Percentiles rank a stretch among this genome's conserved stretches.
Conservation (phyloP, 2,888 invertebrate genomes). For the Hecatera dysodea region DNA sequence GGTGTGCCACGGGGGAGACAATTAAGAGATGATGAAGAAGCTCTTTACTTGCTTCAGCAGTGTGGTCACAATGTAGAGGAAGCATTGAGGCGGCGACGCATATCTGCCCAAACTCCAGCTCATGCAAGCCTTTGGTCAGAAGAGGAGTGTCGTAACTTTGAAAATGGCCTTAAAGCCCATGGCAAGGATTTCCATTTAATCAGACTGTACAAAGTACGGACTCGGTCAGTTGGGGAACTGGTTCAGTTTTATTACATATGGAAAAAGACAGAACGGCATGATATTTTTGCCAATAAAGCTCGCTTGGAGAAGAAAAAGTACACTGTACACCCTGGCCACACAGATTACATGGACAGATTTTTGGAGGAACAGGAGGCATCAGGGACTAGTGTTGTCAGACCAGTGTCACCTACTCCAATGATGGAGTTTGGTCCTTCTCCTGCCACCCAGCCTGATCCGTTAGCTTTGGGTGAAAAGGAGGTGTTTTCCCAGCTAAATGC, state of each 20-base stretch:
- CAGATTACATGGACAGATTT: constrained; percentile 98
- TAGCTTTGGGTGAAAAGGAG: constrained; percentile 88
- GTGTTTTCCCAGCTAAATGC: constrained; percentile 87
- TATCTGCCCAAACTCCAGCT: constrained; percentile 93
- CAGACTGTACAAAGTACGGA: constrained; percentile 97
- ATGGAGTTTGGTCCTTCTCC: constrained; percentile 86
- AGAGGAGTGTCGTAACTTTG: constrained; percentile 99
- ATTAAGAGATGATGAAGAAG: constrained; percentile 96
- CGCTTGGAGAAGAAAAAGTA: constrained; percentile 98
- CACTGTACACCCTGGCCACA: constrained; percentile 97
- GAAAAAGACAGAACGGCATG: constrained; percentile 99
- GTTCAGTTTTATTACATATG: constrained; percentile 99
- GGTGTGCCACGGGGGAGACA: constrained; percentile 94
- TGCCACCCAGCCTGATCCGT: constrained; percentile 85
- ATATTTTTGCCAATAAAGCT: constrained; percentile 96
- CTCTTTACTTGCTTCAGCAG: constrained; percentile 96
- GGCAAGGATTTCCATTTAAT: constrained; percentile 99
- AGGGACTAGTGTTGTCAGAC: constrained; percentile 90
- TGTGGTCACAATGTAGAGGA: constrained; percentile 99
- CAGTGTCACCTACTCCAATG: constrained; percentile 92
- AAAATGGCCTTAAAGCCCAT: constrained; percentile 97
- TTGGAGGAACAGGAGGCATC: constrained; percentile 96
- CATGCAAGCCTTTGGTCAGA: constrained; percentile 98
- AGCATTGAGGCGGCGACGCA: constrained; percentile 95
- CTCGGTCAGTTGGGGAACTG: constrained; percentile 98